Percentiles rank a stretch among this genome's conserved stretches.
Evolutionary conservation across 2,797 vertebrate species (phyloP).

Genomic region (Nasua narica): DNA sequence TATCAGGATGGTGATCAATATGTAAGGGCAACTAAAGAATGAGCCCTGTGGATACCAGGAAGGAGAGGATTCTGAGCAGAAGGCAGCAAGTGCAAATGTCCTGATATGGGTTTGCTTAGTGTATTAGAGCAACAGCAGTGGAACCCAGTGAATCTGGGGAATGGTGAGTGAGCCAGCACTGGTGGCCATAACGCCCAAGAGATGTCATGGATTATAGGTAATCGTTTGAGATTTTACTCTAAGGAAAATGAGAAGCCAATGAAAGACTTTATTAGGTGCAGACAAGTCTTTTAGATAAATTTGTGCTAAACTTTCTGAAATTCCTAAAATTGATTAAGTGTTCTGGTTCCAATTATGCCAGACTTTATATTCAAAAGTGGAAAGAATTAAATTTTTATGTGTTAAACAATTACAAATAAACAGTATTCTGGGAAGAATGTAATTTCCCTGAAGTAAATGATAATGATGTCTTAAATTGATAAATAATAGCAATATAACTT

Average conservation of each 20-base stretch:
- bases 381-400: not conserved
- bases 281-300: not conserved
- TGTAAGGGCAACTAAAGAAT: not conserved
- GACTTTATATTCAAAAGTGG: not conserved
- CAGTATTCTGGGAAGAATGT: not conserved
- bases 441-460: slow-evolving; percentile 31
- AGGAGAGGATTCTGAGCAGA: not conserved
- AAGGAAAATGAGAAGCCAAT: not conserved
- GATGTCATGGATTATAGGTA: not conserved
- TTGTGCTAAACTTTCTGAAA: slow-evolving; percentile 21
- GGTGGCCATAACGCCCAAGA: not conserved
- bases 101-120: not conserved
- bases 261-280: not conserved
- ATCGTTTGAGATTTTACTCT: not conserved
- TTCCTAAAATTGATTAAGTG: not conserved
- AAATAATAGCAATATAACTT: slow-evolving; percentile 13
- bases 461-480: not conserved
- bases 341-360: not conserved
- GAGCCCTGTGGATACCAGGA: no score
- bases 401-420: not conserved
- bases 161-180: not conserved
- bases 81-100: not conserved
- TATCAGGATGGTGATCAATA: not conserved
- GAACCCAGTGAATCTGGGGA: not conserved
- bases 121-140: not conserved